Percentiles rank a stretch among this genome's conserved stretches.
Conservation (phyloP, 2,888 invertebrate genomes). For the Amphiduros pacificus region DNA sequence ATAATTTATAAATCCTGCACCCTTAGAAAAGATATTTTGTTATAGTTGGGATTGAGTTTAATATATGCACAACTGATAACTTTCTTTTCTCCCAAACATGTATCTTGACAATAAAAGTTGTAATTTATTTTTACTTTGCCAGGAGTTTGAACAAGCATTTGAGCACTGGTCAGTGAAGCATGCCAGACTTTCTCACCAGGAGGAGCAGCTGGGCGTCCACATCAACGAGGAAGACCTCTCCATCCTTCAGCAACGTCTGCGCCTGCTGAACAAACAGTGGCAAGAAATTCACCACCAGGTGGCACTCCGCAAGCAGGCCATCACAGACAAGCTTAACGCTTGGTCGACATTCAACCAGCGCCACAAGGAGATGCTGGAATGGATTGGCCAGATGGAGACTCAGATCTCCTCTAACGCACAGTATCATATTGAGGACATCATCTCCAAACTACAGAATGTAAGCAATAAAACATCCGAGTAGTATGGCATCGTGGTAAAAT, state of each 20-base stretch:
- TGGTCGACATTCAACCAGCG: slow-evolving; percentile 45
- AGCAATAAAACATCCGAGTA: slow-evolving; percentile 12
- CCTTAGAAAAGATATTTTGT: too few species aligned
- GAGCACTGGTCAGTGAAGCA: slow-evolving; percentile 40
- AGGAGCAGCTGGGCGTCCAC: slow-evolving; percentile 37
- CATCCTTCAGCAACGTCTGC: slow-evolving; percentile 50
- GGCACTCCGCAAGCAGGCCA: slow-evolving; percentile 5
- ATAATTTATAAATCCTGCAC: too few species aligned
- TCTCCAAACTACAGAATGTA: slow-evolving; percentile 49
- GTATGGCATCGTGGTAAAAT: too few species aligned
- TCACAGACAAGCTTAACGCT: slow-evolving; percentile 37
- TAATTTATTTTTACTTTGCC: slow-evolving; percentile 3
- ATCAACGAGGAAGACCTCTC: slow-evolving; percentile 51
- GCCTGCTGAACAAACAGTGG: slow-evolving; percentile 56
- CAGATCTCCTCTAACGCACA: slow-evolving; percentile 43
- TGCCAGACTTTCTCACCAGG: slow-evolving; percentile 39
- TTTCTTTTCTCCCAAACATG: too few species aligned
- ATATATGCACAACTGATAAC: too few species aligned
- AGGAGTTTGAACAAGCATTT: slow-evolving; percentile 50
- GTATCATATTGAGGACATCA: slow-evolving; percentile 52
- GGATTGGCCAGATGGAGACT: slow-evolving; percentile 47
- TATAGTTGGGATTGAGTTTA: too few species aligned
- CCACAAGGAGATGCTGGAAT: slow-evolving; percentile 41
- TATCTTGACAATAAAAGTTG: background rate
- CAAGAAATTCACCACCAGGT: slow-evolving; percentile 50